A percentile compares a stretch with the other conserved stretches of the same genome.
These are phyloP conservation scores for Diplodus sargus DNA, from an alignment of 2,797 vertebrate genomes.

Conservation along the genomic window DNA sequence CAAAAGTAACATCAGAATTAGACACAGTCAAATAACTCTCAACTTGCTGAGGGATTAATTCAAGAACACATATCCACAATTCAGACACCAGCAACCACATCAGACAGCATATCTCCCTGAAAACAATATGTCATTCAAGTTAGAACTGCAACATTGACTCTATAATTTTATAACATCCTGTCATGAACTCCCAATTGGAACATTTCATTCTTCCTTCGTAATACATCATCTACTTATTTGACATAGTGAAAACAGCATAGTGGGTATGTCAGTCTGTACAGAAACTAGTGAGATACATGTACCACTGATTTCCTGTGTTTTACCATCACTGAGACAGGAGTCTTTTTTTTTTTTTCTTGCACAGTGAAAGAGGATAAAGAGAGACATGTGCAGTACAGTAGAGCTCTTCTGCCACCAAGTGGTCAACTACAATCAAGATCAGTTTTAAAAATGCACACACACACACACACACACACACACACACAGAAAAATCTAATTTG, in stretches of 20 bases:
- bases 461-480: slow-evolving; percentile 14
- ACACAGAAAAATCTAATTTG: slow-evolving; percentile 43
- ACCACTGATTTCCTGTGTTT: slow-evolving; percentile 43
- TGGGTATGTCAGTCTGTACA: slow-evolving; percentile 45
- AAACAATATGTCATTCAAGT: slow-evolving; percentile 32
- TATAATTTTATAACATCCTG: slow-evolving; percentile 18
- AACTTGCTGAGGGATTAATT: slow-evolving; percentile 9
- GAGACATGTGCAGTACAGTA: slow-evolving; percentile 9
- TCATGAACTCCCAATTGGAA: slow-evolving; percentile 40
- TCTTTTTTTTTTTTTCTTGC: not conserved
- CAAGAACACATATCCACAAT: slow-evolving; percentile 4
- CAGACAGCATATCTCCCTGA: slow-evolving; percentile 6
- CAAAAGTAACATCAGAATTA: slow-evolving; percentile 18
- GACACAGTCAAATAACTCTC: not conserved
- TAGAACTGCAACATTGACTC: not conserved
- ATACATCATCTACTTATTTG: slow-evolving; percentile 48
- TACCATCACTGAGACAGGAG: slow-evolving; percentile 12
- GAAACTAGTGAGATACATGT: slow-evolving; percentile 37
- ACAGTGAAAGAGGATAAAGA: not conserved
- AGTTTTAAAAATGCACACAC: slow-evolving; percentile 1
- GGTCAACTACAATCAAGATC: slow-evolving; percentile 38
- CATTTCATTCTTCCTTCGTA: slow-evolving; percentile 32
- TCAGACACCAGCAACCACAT: not conserved
- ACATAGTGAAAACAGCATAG: slow-evolving; percentile 47
- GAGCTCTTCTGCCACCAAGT: slow-evolving; percentile 86